phyloP scores from a whole-genome alignment of 1,140 invertebrate genomes.

The Globodera rostochiensis region DNA sequence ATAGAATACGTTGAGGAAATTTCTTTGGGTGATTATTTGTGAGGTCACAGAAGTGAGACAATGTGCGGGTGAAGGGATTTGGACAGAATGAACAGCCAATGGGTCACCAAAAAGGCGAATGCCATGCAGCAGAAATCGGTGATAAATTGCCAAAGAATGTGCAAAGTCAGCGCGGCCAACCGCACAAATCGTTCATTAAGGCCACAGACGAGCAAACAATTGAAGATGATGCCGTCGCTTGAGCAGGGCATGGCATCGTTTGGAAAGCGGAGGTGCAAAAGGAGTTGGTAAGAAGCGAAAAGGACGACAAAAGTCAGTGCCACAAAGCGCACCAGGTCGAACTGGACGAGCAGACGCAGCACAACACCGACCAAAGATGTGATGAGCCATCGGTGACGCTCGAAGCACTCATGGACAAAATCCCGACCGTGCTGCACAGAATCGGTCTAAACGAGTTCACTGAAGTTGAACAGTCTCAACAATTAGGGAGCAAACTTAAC shows the following conservation, averaged over 20 bases:
- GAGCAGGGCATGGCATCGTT: background rate
- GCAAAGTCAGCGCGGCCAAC: conserved; percentile 22
- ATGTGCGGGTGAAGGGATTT: background rate
- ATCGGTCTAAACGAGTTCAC: no score
- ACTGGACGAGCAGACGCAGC: conserved; percentile 25
- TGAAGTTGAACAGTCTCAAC: no score
- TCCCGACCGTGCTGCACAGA: no score
- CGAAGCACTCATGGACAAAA: background rate
- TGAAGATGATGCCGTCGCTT: conserved; percentile 29
- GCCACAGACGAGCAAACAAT: conserved; percentile 36
- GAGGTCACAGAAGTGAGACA: background rate
- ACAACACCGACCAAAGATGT: conserved; percentile 21
- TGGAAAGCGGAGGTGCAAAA: background rate
- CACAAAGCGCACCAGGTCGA: conserved; percentile 13
- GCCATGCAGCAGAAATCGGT: conserved; percentile 15
- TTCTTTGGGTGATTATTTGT: background rate
- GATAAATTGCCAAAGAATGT: conserved; percentile 23
- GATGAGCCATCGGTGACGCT: conserved; percentile 20
- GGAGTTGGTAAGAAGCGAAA: conserved; percentile 15
- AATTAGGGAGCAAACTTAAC: no score
- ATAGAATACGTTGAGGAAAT: no score
- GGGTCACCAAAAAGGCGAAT: conserved; percentile 13
- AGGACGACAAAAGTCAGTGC: conserved; percentile 26
- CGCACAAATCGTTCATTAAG: conserved; percentile 34
- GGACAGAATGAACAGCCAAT: background rate